Percentiles rank a stretch among this genome's conserved stretches.
Conservation (phyloP, 2,888 invertebrate species). For the Thyatira batis region DNA sequence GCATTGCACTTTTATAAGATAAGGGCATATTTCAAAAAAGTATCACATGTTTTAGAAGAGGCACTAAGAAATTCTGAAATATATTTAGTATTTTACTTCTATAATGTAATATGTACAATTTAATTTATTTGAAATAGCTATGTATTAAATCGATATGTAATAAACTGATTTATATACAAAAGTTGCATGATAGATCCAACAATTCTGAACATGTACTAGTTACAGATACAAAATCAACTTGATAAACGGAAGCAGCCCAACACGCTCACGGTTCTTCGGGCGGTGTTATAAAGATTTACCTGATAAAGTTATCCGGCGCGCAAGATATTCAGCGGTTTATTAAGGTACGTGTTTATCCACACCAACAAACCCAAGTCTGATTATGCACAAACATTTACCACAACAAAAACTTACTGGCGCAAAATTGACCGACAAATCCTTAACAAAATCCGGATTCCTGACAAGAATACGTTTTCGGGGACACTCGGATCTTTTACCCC, state of each 20-base stretch:
- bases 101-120: too few relatives aligned
- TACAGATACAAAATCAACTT: slow-evolving; percentile 15
- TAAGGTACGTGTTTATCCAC: slow-evolving; percentile 42
- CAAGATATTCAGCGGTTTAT: slow-evolving; percentile 38
- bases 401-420: slow-evolving; percentile 55
- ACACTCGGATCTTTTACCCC: slow-evolving; percentile 62
- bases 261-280: slow-evolving; percentile 29
- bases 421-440: slow-evolving; percentile 72
- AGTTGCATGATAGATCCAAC: too few relatives aligned
- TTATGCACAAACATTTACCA: slow-evolving; percentile 53
- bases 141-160: too few relatives aligned
- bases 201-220: slow-evolving; percentile 11
- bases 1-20: neutral
- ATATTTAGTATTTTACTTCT: too few relatives aligned
- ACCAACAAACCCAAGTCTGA: slow-evolving; percentile 38
- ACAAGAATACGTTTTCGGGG: slow-evolving; percentile 68
- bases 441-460: slow-evolving; percentile 62
- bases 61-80: too few relatives aligned
- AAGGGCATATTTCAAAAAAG: too few relatives aligned
- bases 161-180: too few relatives aligned
- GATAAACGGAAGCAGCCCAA: slow-evolving; percentile 25
- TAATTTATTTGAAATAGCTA: too few relatives aligned
- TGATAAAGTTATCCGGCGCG: slow-evolving; percentile 34
- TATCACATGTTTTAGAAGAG: too few relatives aligned
- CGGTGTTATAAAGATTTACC: slow-evolving; percentile 32